phyloP scores from a whole-genome alignment of 1,140 invertebrate genomes.

The Chymomyza costata region DNA sequence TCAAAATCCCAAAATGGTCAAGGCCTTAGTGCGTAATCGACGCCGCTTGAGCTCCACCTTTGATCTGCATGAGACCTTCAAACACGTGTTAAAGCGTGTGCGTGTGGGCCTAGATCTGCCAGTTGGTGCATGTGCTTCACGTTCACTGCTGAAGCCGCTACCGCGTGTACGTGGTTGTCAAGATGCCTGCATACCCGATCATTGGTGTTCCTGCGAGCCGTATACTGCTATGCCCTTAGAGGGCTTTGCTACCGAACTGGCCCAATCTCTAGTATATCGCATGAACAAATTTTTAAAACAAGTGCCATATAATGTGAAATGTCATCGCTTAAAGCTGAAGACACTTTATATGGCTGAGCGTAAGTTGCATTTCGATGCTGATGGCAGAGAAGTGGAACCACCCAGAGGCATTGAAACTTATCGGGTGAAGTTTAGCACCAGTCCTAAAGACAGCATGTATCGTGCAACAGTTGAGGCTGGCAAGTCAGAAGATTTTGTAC shows the following conservation, averaged over 20 bases:
- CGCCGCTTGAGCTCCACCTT: conserved; percentile 86
- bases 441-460: conserved; percentile 10
- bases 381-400: neutral
- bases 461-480: neutral
- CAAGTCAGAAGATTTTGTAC: neutral
- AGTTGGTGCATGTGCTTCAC: conserved; percentile 71
- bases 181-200: conserved; percentile 81
- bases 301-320: conserved; percentile 40
- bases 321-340: conserved; percentile 7
- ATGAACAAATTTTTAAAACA: conserved; percentile 67
- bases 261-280: conserved; percentile 74
- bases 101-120: conserved; percentile 78
- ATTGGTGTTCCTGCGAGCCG: conserved; percentile 85
- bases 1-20: conserved; percentile 79
- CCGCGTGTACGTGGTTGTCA: conserved; percentile 81
- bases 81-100: conserved; percentile 79
- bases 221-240: conserved; percentile 72
- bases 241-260: conserved; percentile 58
- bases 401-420: neutral
- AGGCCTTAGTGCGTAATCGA: conserved; percentile 83
- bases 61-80: conserved; percentile 84
- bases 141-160: conserved; percentile 80
- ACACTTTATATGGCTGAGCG: conserved; percentile 5
- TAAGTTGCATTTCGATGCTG: conserved; percentile 2
- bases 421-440: conserved; percentile 21